Evolutionary conservation across 2,888 invertebrate genomes (phyloP), one percentile per base, ranked within the genome.

Genomic region (Drosophila nr. fundita): DNA sequence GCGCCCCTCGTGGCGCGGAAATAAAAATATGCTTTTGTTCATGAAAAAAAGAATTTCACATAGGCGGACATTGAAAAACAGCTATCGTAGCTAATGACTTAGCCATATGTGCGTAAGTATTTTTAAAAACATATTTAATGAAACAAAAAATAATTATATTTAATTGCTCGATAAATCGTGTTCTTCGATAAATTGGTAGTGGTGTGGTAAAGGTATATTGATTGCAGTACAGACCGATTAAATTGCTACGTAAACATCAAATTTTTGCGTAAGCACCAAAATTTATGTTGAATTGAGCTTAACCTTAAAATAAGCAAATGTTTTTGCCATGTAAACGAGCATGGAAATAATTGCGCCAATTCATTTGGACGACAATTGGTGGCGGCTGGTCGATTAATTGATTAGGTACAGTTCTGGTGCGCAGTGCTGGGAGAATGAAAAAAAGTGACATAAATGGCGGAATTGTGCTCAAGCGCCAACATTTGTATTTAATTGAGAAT

Each of bases 391-490:
- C 78, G 60, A 81, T 79, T 27, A 57, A 42, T 72, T 64, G 1
- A 0, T 21, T n/a, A 1, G n/a, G n/a, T 36, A 4, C 76, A 75
- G 45, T 76, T 40, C 67, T 71, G 38, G 36, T 62, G 68, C 73
- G 57, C 78, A 78, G 78, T 77, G 81, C 78, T 78, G 78, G 53
- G 78, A 84, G 86, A 81, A 86, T 85, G 87, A 87, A 91, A 91
- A 89, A 90, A 92, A 92, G 86, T 87, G 91, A 91, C 90, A 90
- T 84, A 90, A 92, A 92, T 92, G 92, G 92, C 92, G 92, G 92
- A 90, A 82, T 87, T 76, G 80, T 87, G 84, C 90, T 86, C 87
- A 83, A 91, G 90, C 85, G 86, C 90, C 88, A 87, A 88, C 83
- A 89, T 87, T 88, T 71, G 80, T 83, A 88, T 90, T 90, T 90